Base-by-base conservation (phyloP, 2,888 invertebrate species). In the Argyresthia goedartella region DNA sequence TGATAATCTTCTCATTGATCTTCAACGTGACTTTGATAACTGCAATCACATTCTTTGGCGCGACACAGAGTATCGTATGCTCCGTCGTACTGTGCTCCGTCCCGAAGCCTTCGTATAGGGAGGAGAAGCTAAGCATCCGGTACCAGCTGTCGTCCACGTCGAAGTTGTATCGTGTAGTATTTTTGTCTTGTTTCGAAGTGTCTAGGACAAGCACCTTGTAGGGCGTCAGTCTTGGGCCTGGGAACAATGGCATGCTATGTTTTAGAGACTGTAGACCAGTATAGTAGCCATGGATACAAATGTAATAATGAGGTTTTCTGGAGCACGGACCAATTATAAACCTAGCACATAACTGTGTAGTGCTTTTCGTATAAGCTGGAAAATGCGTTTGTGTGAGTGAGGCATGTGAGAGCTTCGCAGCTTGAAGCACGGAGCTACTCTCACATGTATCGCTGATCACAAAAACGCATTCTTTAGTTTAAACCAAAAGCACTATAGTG, bases 11-110 rank as follows among this genome's bases (percentile, higher is more conserved):
- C 6, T 88, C 88, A 62, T 96, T 94, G 25, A 95, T 81, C 74
- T 95, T 93, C 16, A 95, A 74, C 10, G 71, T 81, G 62, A 88
- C 85, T 66, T 91, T 90, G 4, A 92, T 91, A 7, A 96, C 89
- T 57, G 91, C 91, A 10, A 91, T 73, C 53, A 96, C 89, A 62
- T 93, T 90, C 53, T 84, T 80, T 0, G 90, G 82, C 15, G 87
- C 87, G 46, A 95, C 85, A 36, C 88, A 89, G 1, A 95, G 62
- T 52, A 96, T 88, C 0, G 88, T 88, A 65, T 95, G 95, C 10
- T 90, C 89, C 9, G 90, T 80, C 13, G 91, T 88, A 46, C 84
- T 80, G 50, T 88, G 88, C 56, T 89, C 88, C 0, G 94, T 92
- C 16, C 89, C 87, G 62, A 90, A 91, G 47, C 88, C 76, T 53